These are phyloP conservation scores for Drosophila mettleri DNA, from an alignment of 2,888 invertebrate genomes.

Conservation along the genomic window DNA sequence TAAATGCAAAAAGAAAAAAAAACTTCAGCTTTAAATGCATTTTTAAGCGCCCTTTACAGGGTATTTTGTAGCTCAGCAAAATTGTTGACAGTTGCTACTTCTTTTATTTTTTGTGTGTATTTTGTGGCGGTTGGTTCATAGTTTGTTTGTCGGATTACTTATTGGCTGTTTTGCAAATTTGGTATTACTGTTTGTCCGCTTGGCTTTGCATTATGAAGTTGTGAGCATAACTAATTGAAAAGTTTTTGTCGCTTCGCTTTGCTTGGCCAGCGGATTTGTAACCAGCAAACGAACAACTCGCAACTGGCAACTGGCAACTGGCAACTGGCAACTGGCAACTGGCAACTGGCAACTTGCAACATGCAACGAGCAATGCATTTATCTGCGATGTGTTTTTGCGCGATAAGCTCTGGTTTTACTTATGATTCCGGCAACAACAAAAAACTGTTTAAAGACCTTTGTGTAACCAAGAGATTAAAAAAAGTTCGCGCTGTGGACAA, in stretches of 20 bases:
- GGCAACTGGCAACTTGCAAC: background rate
- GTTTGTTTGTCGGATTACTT: conserved; percentile 61
- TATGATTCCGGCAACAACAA: conserved; percentile 10
- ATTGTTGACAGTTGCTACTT: too few species aligned
- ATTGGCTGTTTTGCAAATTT: conserved; percentile 70
- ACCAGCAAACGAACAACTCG: conserved; percentile 20
- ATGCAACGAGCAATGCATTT: conserved; percentile 27
- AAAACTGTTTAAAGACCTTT: conserved; percentile 21
- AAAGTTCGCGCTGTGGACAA: background rate
- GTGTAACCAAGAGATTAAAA: conserved; percentile 4
- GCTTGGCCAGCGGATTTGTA: conserved; percentile 51
- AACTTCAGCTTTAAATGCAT: background rate
- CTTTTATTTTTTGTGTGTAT: conserved; percentile 4
- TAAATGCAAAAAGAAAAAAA: background rate
- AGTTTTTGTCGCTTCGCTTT: conserved; percentile 60
- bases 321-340: conserved; percentile 6
- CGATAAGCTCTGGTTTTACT: conserved; percentile 27
- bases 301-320: conserved; percentile 11
- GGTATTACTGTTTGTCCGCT: conserved; percentile 53
- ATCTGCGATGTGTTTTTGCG: conserved; percentile 36
- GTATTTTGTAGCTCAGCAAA: background rate
- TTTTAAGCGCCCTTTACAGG: background rate
- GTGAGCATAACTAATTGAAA: conserved; percentile 79
- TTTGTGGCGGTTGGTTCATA: conserved; percentile 15
- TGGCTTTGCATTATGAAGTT: conserved; percentile 71